phyloP scores from a whole-genome alignment of 2,797 vertebrate genomes.

The Aeoliscus strigatus region DNA sequence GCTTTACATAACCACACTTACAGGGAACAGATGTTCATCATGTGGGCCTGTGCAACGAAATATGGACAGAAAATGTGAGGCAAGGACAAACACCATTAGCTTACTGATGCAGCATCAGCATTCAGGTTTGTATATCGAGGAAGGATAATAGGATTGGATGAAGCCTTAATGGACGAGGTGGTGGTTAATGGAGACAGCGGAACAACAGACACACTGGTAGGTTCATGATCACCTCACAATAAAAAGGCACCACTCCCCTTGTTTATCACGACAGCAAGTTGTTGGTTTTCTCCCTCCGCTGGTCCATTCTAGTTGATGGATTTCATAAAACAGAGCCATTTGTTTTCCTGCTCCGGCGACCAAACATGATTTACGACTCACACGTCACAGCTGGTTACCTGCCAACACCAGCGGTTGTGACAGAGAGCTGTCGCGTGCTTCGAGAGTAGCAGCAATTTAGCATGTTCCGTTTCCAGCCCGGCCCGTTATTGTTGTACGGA shows the following conservation, averaged over 20 bases:
- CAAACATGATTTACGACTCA: conserved; percentile 26
- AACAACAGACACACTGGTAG: conserved; percentile 22
- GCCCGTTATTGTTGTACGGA: conserved; percentile 8
- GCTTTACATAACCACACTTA: neutral
- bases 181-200: conserved; percentile 47
- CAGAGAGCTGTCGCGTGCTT: conserved; percentile 12
- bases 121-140: conserved; percentile 14
- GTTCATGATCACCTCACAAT: conserved; percentile 29
- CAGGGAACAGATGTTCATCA: too few relatives aligned
- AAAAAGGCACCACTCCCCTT: conserved; percentile 33
- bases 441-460: conserved; percentile 11
- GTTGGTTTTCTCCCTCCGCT: conserved; percentile 7
- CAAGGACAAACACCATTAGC: conserved; percentile 19
- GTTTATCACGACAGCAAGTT: conserved; percentile 18
- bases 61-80: too few relatives aligned
- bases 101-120: conserved; percentile 42
- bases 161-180: too few relatives aligned
- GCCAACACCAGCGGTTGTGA: conserved; percentile 22
- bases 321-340: conserved; percentile 18
- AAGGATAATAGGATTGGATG: conserved; percentile 29
- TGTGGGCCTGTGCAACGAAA: too few relatives aligned
- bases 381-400: conserved; percentile 14
- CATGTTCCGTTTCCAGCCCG: conserved; percentile 15
- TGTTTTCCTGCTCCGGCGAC: neutral
- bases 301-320: conserved; percentile 8